phyloP scores from a whole-genome alignment of 1,140 invertebrate genomes.

The Amphibalanus amphitrite region DNA sequence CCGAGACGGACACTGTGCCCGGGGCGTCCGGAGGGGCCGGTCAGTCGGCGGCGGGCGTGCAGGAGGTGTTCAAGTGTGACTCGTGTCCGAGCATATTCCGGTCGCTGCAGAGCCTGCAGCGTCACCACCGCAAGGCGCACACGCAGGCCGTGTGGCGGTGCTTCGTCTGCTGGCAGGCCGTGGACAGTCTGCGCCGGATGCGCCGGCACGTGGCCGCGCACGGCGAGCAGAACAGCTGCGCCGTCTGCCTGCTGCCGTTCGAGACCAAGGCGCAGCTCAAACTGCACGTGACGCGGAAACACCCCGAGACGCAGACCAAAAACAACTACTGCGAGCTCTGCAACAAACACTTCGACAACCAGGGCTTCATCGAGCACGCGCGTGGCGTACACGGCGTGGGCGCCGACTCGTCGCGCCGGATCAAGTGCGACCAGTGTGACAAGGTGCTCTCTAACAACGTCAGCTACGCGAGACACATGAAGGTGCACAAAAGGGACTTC shows the following conservation, averaged over 20 bases:
- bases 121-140: neutral
- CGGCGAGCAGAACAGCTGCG: neutral
- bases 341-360: neutral
- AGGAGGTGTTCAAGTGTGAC: conserved; percentile 2
- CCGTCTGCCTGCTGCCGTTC: neutral
- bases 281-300: neutral
- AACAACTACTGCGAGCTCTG: conserved; percentile 1
- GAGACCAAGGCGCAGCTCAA: neutral
- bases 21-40: too few species aligned
- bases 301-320: neutral
- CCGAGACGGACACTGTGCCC: neutral
- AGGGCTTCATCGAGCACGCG: neutral
- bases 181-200: neutral
- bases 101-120: neutral
- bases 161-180: conserved; percentile 2
- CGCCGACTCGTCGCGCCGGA: neutral
- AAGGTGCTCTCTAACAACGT: neutral
- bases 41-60: neutral
- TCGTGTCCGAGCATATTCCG: neutral
- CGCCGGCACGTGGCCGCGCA: neutral
- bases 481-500: conserved; percentile 7
- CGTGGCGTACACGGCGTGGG: neutral
- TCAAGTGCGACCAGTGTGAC: neutral
- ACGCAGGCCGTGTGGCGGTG: neutral
- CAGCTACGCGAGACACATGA: neutral